phyloP scores from a whole-genome alignment of 2,113 vertebrate species.

The Desmodus rotundus region DNA sequence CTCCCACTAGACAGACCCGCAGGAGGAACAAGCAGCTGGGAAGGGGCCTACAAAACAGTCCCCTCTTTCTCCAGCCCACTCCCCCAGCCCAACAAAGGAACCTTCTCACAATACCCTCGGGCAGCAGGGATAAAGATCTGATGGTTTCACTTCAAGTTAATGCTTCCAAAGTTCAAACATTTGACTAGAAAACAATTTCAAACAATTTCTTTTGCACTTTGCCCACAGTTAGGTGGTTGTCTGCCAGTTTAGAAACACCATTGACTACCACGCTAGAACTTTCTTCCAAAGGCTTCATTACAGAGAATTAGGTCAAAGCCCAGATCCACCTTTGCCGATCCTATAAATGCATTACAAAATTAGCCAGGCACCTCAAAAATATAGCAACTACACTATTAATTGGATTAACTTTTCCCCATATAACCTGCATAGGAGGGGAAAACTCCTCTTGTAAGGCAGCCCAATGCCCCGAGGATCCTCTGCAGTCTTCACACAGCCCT shows the following conservation, averaged over 20 bases:
- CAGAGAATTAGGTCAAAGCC: background rate
- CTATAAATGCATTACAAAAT: background rate
- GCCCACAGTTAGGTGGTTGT: background rate
- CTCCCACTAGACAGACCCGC: background rate
- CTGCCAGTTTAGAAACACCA: background rate
- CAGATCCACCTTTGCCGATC: background rate
- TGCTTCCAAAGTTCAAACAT: background rate
- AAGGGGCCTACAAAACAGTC: background rate
- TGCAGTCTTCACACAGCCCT: background rate
- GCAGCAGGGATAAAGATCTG: slow-evolving; percentile 58
- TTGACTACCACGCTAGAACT: background rate
- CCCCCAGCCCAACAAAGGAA: background rate
- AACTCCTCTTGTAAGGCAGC: too few species aligned
- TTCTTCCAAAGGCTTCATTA: background rate
- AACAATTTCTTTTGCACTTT: background rate
- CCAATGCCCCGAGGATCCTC: rapidly evolving
- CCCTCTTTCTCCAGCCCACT: background rate
- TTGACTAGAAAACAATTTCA: background rate
- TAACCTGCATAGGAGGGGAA: background rate
- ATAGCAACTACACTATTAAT: background rate
- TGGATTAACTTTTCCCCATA: background rate
- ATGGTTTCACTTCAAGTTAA: slow-evolving; percentile 40
- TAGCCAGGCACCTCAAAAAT: background rate
- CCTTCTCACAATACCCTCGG: slow-evolving; percentile 23
- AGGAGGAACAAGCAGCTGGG: background rate